Evolutionary conservation across 1,140 invertebrate species (phyloP).

Genomic region (Temnothorax curvispinosus): DNA sequence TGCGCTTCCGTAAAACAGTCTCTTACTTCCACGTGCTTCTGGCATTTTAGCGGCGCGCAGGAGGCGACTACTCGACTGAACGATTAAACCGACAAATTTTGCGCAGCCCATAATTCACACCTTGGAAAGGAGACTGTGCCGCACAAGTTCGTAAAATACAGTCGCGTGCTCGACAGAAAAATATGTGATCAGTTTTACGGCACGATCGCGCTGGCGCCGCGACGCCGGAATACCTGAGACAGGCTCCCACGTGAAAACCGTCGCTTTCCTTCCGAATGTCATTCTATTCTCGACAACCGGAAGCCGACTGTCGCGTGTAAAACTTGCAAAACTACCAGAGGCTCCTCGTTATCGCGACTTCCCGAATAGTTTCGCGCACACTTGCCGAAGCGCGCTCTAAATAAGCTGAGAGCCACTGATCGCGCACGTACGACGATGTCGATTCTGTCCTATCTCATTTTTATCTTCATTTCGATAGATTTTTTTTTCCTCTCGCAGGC

Average conservation of each 20-base stretch:
- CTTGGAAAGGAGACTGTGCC: not conserved
- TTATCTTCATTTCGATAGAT: not conserved
- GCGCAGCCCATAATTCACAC: conserved; percentile 17
- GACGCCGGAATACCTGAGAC: not conserved
- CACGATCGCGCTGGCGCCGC: conserved; percentile 3
- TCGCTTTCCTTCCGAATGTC: conserved; percentile 54
- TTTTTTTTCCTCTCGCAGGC: conserved; percentile 20
- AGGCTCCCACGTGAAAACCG: not conserved
- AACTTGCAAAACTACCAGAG: conserved; percentile 42
- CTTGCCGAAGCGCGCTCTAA: not conserved
- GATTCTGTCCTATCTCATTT: not conserved
- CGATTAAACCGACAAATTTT: conserved; percentile 47
- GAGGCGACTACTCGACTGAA: not conserved
- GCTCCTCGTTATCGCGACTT: not conserved
- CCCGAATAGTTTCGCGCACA: not conserved
- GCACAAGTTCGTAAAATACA: conserved; percentile 49
- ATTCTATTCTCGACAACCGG: conserved; percentile 46
- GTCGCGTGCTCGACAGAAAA: conserved; percentile 40
- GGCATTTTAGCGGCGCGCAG: not conserved
- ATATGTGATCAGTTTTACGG: conserved; percentile 59
- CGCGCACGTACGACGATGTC: not conserved
- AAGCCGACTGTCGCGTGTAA: conserved; percentile 60
- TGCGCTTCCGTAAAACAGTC: not conserved
- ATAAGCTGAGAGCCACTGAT: conserved; percentile 22
- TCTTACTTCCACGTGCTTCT: not conserved